Conservation (phyloP, 2,113 vertebrate species). For the Carettochelys insculpta region DNA sequence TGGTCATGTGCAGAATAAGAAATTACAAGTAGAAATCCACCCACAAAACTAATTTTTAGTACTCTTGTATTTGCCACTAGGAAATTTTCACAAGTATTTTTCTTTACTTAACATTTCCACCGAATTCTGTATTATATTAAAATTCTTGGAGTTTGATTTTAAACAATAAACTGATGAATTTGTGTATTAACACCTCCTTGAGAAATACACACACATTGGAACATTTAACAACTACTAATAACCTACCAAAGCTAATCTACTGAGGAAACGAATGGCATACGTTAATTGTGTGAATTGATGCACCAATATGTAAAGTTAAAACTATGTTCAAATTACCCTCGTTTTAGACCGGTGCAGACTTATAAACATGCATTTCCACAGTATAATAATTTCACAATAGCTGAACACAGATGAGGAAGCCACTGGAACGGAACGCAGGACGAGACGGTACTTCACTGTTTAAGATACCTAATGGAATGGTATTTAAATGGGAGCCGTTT, state of each 20-base stretch:
- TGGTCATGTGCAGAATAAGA: no score
- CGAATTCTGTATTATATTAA: not conserved
- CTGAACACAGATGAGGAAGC: conserved; percentile 38
- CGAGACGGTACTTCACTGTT: not conserved
- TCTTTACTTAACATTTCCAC: not conserved
- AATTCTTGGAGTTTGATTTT: not conserved
- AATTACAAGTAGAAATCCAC: not conserved
- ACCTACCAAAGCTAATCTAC: not conserved
- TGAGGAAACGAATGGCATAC: not conserved
- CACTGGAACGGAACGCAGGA: not conserved
- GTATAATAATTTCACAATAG: not conserved
- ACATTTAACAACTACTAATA: not conserved
- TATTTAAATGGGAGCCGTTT: not conserved
- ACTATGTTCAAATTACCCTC: not conserved
- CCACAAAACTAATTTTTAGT: not conserved
- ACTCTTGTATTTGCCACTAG: not conserved
- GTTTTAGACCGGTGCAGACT: not conserved
- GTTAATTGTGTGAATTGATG: conserved; percentile 1
- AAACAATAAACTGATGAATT: not conserved
- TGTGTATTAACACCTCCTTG: not conserved
- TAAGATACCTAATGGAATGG: conserved; percentile 33
- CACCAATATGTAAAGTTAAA: not conserved
- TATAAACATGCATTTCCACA: not conserved
- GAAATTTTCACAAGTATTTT: not conserved
- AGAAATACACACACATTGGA: not conserved